These are phyloP conservation scores for Acanthaster planci DNA, from an alignment of 35 echinoderm and acorn worm species.

Conservation along the genomic window DNA sequence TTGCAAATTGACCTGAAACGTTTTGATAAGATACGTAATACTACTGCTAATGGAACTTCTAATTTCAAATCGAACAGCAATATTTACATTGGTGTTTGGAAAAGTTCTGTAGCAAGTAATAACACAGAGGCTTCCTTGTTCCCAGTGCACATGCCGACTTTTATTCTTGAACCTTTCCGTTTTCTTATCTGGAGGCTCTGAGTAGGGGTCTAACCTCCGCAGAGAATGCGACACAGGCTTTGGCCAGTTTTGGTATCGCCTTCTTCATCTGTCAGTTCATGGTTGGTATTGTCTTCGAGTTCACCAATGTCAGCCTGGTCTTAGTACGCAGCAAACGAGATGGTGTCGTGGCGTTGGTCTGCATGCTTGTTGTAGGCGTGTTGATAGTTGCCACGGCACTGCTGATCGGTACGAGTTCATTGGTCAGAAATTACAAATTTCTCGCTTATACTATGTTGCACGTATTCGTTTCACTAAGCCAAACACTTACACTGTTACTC, in stretches of 20 bases:
- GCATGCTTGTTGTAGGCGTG: neutral
- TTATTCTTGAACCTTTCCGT: neutral
- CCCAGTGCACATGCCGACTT: neutral
- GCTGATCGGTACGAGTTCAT: neutral
- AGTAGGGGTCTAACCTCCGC: neutral
- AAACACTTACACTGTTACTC: no score
- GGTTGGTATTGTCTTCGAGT: neutral
- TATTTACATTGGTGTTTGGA: neutral
- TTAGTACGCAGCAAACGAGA: neutral
- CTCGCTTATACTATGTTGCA: no score
- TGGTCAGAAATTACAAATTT: no score
- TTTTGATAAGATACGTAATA: neutral
- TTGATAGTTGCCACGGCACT: neutral
- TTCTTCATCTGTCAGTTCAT: conserved; percentile 25
- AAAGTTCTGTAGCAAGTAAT: neutral
- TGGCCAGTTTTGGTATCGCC: conserved; percentile 21
- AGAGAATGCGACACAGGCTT: neutral
- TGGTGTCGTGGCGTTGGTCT: neutral
- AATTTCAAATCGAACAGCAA: neutral
- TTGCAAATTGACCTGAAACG: neutral
- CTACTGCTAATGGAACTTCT: neutral
- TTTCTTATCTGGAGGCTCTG: neutral
- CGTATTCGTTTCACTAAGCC: no score
- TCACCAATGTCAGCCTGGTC: neutral
- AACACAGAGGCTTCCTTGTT: neutral